Percentiles rank a stretch among this genome's conserved stretches.
Evolutionary conservation across 2,113 vertebrate genomes (phyloP).

Genomic region (Gobius niger): DNA sequence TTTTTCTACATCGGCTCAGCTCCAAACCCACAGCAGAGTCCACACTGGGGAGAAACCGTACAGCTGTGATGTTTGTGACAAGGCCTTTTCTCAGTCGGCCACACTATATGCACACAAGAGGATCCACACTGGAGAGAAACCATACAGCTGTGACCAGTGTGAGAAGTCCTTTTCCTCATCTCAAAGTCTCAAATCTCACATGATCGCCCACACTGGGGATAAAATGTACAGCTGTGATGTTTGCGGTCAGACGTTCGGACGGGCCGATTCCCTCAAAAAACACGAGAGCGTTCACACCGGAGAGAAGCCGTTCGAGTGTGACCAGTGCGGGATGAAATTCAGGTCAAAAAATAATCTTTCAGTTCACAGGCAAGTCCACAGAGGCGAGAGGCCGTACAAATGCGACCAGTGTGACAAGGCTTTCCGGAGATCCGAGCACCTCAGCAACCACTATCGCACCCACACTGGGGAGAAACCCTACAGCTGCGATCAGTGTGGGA

Average conservation of each 20-base stretch:
- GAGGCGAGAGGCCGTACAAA: background rate
- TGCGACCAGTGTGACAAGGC: background rate
- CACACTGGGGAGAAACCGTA: no score
- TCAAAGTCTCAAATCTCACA: no score
- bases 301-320: background rate
- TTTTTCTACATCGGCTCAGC: no score
- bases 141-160: conserved; percentile 1
- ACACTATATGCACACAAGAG: background rate
- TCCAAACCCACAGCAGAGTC: no score
- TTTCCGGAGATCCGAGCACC: background rate
- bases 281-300: background rate
- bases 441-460: background rate
- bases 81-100: background rate
- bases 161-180: background rate
- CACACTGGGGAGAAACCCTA: background rate
- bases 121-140: background rate
- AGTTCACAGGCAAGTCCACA: background rate
- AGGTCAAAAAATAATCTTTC: background rate
- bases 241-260: no score
- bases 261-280: background rate
- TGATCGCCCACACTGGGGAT: no score
- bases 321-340: background rate
- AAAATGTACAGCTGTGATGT: no score
- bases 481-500: background rate
- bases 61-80: no score